Conservation (phyloP, 1,140 invertebrate genomes). For the Neodiprion fabricii region DNA sequence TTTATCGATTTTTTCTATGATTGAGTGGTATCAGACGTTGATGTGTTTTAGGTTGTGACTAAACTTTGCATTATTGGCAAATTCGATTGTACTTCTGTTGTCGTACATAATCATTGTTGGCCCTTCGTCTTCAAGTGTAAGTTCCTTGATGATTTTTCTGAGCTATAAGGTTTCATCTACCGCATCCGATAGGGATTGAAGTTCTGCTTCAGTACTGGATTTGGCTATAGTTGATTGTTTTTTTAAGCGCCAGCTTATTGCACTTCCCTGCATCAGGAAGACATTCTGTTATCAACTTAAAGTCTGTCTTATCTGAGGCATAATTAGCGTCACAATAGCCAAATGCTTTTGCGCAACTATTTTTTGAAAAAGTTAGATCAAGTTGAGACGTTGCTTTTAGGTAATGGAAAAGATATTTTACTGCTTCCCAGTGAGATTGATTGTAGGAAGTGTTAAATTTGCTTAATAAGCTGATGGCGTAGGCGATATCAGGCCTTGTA, state of each 20-base stretch:
- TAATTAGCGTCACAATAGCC: conserved; percentile 40
- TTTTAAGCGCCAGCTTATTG: conserved; percentile 44
- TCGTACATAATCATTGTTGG: background rate
- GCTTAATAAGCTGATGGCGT: conserved; percentile 37
- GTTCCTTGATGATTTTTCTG: background rate
- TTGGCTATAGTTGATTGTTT: conserved; percentile 47
- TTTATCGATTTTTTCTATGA: background rate
- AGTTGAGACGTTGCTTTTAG: conserved; percentile 32
- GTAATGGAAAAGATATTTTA: conserved; percentile 43
- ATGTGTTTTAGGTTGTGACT: conserved; percentile 1
- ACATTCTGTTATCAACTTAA: conserved; percentile 34
- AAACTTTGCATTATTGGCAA: background rate
- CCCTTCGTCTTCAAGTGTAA: background rate
- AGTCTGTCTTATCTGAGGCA: conserved; percentile 34
- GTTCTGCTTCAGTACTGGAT: conserved; percentile 39
- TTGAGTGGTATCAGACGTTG: background rate
- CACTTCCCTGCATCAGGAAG: conserved; percentile 30
- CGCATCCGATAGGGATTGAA: background rate
- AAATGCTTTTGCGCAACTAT: background rate
- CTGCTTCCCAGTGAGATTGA: conserved; percentile 36
- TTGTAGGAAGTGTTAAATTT: conserved; percentile 32
- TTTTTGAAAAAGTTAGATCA: conserved; percentile 22
- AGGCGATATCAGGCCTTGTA: conserved; percentile 51
- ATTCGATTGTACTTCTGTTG: background rate
- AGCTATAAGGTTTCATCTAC: conserved; percentile 8